A percentile compares a stretch with the other conserved stretches of the same genome.
Evolutionary conservation across 2,797 vertebrate species (phyloP).

Genomic region (Heliangelus exortis): DNA sequence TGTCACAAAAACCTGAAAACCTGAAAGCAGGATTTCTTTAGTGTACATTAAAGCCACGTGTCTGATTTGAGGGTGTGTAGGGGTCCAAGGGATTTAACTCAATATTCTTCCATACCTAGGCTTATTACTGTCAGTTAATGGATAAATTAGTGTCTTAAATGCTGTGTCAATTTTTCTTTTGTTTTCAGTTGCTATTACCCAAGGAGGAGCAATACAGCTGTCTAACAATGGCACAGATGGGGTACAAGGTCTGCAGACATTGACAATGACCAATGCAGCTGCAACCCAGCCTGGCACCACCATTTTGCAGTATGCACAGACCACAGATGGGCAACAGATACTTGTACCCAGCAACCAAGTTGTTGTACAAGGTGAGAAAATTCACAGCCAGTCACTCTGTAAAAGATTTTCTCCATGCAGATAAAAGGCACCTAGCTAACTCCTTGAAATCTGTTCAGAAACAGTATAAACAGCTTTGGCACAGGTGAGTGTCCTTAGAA

Average conservation of each 20-base stretch:
- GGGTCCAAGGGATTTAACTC: not conserved
- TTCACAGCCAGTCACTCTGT: not conserved
- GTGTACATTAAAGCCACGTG: not conserved
- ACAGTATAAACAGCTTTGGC: slow-evolving; percentile 24
- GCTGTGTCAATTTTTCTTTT: slow-evolving; percentile 3
- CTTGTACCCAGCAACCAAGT: slow-evolving; percentile 99
- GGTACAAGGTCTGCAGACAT: slow-evolving; percentile 93
- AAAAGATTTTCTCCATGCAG: not conserved
- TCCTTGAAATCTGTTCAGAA: slow-evolving; percentile 2
- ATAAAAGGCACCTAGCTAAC: not conserved
- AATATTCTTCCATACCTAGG: not conserved
- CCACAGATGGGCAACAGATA: slow-evolving; percentile 98
- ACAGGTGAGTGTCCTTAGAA: not conserved
- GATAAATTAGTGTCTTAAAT: slow-evolving; percentile 55
- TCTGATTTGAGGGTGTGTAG: not conserved
- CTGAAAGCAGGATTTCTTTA: not conserved
- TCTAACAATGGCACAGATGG: slow-evolving; percentile 98
- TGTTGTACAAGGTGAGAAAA: slow-evolving; percentile 93
- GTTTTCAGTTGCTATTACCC: slow-evolving; percentile 94
- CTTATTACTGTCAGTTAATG: slow-evolving; percentile 26
- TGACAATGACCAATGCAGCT: slow-evolving; percentile 95
- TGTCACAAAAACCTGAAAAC: not conserved
- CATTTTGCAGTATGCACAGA: slow-evolving; percentile 98
- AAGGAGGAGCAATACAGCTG: slow-evolving; percentile 97
- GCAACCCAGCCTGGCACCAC: slow-evolving; percentile 91